phyloP scores from a whole-genome alignment of 2,888 invertebrate species.

The Catocala fraxini region DNA sequence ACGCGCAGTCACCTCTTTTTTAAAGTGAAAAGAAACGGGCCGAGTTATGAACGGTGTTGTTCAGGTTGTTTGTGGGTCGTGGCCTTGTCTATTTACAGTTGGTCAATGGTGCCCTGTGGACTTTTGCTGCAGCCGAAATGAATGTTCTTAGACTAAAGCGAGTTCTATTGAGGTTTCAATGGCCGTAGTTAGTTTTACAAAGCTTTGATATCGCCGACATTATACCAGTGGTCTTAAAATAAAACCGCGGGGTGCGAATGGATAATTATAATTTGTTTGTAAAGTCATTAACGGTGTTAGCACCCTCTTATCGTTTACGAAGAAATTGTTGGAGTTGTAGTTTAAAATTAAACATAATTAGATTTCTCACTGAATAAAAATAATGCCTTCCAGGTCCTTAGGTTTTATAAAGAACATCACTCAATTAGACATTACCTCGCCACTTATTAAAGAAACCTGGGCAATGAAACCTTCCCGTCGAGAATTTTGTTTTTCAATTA shows the following conservation, averaged over 20 bases:
- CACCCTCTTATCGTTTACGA: background rate
- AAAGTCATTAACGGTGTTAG: background rate
- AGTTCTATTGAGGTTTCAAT: slow-evolving; percentile 26
- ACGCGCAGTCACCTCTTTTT: slow-evolving; percentile 72
- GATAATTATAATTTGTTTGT: too few relatives aligned
- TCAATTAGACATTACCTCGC: slow-evolving; percentile 37
- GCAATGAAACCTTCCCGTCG: slow-evolving; percentile 47
- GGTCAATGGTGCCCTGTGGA: slow-evolving; percentile 54
- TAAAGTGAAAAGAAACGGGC: slow-evolving; percentile 69
- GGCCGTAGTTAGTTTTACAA: slow-evolving; percentile 20
- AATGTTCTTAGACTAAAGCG: slow-evolving; percentile 32
- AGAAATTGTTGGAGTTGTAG: background rate
- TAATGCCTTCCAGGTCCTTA: slow-evolving; percentile 5
- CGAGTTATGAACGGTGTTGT: slow-evolving; percentile 60
- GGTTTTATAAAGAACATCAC: slow-evolving; percentile 24
- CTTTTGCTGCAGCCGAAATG: slow-evolving; percentile 36
- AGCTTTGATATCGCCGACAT: slow-evolving; percentile 20
- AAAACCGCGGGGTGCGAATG: too few relatives aligned
- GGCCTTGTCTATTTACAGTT: slow-evolving; percentile 63
- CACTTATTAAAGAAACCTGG: slow-evolving; percentile 38
- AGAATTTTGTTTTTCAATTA: slow-evolving; percentile 65
- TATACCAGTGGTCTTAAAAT: background rate
- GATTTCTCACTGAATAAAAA: slow-evolving; percentile 8
- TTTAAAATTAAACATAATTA: slow-evolving; percentile 3
- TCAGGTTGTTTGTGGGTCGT: slow-evolving; percentile 63